Base-by-base conservation (phyloP, 1,140 invertebrate genomes). In the Aphaenogaster rudis region DNA sequence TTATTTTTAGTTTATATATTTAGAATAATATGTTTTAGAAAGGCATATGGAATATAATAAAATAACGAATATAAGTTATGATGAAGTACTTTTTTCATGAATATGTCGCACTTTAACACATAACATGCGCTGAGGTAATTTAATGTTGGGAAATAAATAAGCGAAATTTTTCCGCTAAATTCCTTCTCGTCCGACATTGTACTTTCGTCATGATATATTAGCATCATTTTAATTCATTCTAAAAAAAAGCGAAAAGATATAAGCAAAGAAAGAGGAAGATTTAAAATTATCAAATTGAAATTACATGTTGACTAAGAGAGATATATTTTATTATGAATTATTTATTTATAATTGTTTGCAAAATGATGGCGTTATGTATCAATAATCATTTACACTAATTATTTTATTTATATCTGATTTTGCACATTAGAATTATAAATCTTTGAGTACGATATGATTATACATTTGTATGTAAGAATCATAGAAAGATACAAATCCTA, bases 331-430 rank as follows among this genome's bases (percentile, higher is more conserved):
- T 1, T 8, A 17, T 39, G 33, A 54, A 28, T 52, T 54, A 8
- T 42, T 76, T 57, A 76, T 76, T 39, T 13, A 76, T 76, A 57
- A 57, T 57, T 76, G 17, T 57, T 33, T 63, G 15, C 1, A 48
- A 63, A 48, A 78, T 64, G 3, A 45, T 48, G 28, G 28, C 28
- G n/a, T 39, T 42, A 66, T 28, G 39, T 50, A 39, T 66, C 2
- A 28, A 42, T 78, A 63, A 45, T 63, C 3, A 28, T 33, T 66
- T 52, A 50, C 39, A 8, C 45, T 15, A 42, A 74, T 59, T 63
- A 36, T 50, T 9, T 36, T 52, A 54, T 13, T 15, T 52, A 28
- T 63, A 45, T 39, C 4, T 15, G 2, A 39, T 7, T 67, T 54
- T 3, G 13, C 15, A 52, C n/a, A 52, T 8, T 69, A 5, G 3